A percentile compares a stretch with the other conserved stretches of the same genome.
Evolutionary conservation across 2,888 invertebrate genomes (phyloP).

Genomic region (Lasioglossum lativentre): DNA sequence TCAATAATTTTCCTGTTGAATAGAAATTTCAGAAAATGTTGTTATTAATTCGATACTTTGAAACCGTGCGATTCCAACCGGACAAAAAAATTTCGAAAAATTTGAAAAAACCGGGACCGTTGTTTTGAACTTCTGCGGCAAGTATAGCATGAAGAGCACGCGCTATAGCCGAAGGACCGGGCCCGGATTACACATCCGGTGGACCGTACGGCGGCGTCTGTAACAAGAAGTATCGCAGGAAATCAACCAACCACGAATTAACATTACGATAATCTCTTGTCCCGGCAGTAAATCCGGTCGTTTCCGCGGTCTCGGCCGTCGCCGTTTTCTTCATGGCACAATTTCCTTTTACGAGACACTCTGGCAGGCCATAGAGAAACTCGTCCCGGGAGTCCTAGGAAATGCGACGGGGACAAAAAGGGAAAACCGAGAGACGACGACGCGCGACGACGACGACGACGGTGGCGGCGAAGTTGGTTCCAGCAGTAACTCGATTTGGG

Average conservation of each 20-base stretch:
- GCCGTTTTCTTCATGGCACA: conserved; percentile 46
- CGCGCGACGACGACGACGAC: conserved; percentile 17
- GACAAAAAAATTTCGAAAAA: too few species aligned
- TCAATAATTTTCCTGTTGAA: too few species aligned
- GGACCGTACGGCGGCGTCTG: neutral
- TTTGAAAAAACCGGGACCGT: too few species aligned
- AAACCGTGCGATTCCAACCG: too few species aligned
- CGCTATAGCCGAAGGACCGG: too few species aligned
- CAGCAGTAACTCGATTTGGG: conserved; percentile 60
- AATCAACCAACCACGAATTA: conserved; percentile 42
- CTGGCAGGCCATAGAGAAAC: conserved; percentile 40
- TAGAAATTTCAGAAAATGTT: too few species aligned
- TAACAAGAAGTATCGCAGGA: neutral
- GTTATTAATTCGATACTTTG: too few species aligned
- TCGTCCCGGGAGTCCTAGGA: conserved; percentile 30
- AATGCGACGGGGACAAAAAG: conserved; percentile 40
- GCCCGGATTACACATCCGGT: too few species aligned
- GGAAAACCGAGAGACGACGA: conserved; percentile 21
- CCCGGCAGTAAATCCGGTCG: neutral
- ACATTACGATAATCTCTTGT: conserved; percentile 30
- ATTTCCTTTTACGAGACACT: conserved; percentile 59
- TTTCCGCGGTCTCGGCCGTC: conserved; percentile 27
- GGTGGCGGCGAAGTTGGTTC: neutral
- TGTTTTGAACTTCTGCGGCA: too few species aligned
- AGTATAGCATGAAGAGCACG: too few species aligned